Conservation (phyloP, 2,888 invertebrate genomes). For the Pogonocherus hispidulus region DNA sequence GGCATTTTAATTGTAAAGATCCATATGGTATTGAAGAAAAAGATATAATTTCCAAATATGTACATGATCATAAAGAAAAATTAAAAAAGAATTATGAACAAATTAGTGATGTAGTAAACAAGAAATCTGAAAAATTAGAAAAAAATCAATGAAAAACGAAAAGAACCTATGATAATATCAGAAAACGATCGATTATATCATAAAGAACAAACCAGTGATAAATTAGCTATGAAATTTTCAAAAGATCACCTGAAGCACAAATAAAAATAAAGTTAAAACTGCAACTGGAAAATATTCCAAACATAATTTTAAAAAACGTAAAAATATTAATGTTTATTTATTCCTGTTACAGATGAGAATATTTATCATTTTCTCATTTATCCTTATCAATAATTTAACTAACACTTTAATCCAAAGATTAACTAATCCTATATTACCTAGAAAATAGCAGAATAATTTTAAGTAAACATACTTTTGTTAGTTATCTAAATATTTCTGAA, state of each 20-base stretch:
- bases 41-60: too few relatives aligned
- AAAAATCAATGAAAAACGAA: slow-evolving; percentile 5
- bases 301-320: slow-evolving; percentile 16
- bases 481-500: slow-evolving; percentile 22
- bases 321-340: slow-evolving; percentile 2
- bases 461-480: neutral
- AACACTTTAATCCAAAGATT: neutral
- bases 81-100: too few relatives aligned
- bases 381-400: slow-evolving; percentile 4
- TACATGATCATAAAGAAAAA: too few relatives aligned
- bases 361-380: neutral
- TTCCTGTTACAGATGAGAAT: slow-evolving; percentile 1
- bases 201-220: slow-evolving; percentile 17
- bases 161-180: too few relatives aligned
- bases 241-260: slow-evolving; percentile 14
- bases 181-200: too few relatives aligned
- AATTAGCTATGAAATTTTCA: slow-evolving; percentile 9
- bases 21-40: too few relatives aligned
- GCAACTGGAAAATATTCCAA: slow-evolving; percentile 21
- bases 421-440: slow-evolving; percentile 13
- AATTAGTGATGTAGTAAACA: too few relatives aligned
- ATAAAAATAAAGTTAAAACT: slow-evolving; percentile 19
- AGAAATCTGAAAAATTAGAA: neutral
- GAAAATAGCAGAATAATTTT: slow-evolving; percentile 8
- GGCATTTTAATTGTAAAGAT: too few relatives aligned